These are phyloP conservation scores for Limosa lapponica DNA, from an alignment of 2,797 vertebrate genomes.

Conservation along the genomic window DNA sequence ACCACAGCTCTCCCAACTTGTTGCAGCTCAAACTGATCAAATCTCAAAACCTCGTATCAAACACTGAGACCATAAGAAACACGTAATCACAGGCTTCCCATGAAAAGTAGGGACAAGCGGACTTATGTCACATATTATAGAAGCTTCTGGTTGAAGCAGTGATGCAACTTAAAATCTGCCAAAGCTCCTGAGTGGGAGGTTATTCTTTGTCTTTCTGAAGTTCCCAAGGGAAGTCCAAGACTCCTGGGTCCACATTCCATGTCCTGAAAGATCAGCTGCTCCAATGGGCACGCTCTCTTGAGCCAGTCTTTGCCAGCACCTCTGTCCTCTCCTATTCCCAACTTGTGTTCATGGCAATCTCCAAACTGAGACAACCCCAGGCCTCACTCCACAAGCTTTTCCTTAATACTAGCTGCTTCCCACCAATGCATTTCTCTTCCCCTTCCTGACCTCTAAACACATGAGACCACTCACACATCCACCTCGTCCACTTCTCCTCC, in stretches of 20 bases:
- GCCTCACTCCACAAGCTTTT: background rate
- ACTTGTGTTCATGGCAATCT: background rate
- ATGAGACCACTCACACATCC: conserved; percentile 23
- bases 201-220: background rate
- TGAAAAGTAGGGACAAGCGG: background rate
- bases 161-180: background rate
- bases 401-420: background rate
- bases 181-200: background rate
- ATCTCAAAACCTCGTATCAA: background rate
- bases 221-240: background rate
- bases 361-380: background rate
- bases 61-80: background rate
- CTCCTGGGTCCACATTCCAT: background rate
- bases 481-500: background rate
- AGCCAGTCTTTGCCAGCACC: background rate
- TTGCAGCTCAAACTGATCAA: background rate
- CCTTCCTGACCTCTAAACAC: background rate
- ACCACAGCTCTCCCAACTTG: background rate
- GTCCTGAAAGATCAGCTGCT: background rate
- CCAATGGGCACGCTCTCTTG: background rate
- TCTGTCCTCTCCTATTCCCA: background rate
- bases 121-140: background rate
- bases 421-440: background rate
- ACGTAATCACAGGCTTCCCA: rapidly evolving
- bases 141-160: background rate